phyloP scores from a whole-genome alignment of 2,888 invertebrate genomes.

The Theristus sp. region DNA sequence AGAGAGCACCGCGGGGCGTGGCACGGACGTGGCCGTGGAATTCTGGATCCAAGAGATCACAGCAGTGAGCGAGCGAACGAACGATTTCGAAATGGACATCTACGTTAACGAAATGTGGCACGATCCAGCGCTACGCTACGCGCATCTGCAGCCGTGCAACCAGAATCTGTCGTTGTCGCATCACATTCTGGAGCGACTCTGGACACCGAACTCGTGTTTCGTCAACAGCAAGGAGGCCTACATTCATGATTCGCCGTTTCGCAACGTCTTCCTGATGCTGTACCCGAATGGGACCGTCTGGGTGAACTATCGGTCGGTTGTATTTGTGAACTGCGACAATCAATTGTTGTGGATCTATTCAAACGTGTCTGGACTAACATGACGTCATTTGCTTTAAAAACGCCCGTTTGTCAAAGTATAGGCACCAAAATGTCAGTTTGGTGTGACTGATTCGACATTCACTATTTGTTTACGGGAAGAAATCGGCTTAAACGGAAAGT shows the following conservation, averaged over 20 bases:
- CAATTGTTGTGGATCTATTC: too few species aligned
- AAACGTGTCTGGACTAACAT: too few species aligned
- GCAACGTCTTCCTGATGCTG: constrained; percentile 25
- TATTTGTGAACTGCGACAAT: too few species aligned
- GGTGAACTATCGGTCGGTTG: constrained; percentile 20
- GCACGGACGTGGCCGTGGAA: constrained; percentile 24
- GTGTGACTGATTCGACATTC: too few species aligned
- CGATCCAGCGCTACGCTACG: constrained; percentile 18
- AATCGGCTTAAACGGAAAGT: too few species aligned
- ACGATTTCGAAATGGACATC: constrained; percentile 29
- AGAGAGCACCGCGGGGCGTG: too few species aligned
- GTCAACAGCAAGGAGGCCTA: constrained; percentile 25
- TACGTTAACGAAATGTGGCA: constrained; percentile 24
- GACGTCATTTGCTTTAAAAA: too few species aligned
- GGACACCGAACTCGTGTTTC: constrained; percentile 22
- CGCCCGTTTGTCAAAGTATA: too few species aligned
- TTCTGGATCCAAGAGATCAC: constrained; percentile 29
- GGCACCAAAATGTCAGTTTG: too few species aligned
- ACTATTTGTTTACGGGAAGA: too few species aligned
- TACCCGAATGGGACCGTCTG: constrained; percentile 24
- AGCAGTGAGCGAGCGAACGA: constrained; percentile 24
- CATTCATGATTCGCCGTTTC: constrained; percentile 27
- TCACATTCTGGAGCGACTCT: constrained; percentile 19
- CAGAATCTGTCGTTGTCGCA: constrained; percentile 13
- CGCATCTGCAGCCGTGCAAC: constrained; percentile 24